phyloP scores from a whole-genome alignment of 2,888 invertebrate genomes.

The Panzeria rudis region DNA sequence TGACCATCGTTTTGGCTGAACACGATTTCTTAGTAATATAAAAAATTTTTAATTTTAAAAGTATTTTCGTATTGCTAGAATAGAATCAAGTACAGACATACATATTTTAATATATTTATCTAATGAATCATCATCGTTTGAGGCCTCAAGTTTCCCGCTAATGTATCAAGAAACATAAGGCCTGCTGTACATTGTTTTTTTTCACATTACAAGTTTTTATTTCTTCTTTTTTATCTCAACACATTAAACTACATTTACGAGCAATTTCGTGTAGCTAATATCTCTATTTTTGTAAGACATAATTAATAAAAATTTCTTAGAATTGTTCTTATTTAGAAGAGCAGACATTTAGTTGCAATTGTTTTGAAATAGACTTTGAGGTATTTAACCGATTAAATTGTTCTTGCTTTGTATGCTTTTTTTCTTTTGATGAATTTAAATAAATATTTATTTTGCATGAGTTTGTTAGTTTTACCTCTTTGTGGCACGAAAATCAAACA shows the following conservation, averaged over 20 bases:
- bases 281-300: conserved; percentile 10
- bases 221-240: background rate
- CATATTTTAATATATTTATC: too few relatives aligned
- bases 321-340: too few relatives aligned
- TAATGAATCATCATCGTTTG: too few relatives aligned
- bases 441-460: conserved; percentile 3
- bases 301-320: conserved; percentile 28
- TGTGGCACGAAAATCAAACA: conserved; percentile 30
- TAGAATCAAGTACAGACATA: too few relatives aligned
- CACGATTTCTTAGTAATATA: too few relatives aligned
- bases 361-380: conserved; percentile 20
- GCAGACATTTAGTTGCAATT: conserved; percentile 18
- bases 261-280: too few relatives aligned
- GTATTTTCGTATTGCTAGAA: too few relatives aligned
- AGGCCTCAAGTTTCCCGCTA: too few relatives aligned
- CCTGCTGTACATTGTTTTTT: too few relatives aligned
- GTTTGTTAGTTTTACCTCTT: conserved; percentile 13
- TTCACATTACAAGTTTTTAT: background rate
- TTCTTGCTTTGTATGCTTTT: background rate
- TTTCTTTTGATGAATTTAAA: conserved; percentile 9
- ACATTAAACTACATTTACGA: background rate
- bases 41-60: too few relatives aligned
- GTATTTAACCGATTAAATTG: conserved; percentile 15
- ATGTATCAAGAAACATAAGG: too few relatives aligned
- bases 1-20: too few relatives aligned